Conservation (phyloP, 2,888 invertebrate genomes). For the Eupithecia insigniata region DNA sequence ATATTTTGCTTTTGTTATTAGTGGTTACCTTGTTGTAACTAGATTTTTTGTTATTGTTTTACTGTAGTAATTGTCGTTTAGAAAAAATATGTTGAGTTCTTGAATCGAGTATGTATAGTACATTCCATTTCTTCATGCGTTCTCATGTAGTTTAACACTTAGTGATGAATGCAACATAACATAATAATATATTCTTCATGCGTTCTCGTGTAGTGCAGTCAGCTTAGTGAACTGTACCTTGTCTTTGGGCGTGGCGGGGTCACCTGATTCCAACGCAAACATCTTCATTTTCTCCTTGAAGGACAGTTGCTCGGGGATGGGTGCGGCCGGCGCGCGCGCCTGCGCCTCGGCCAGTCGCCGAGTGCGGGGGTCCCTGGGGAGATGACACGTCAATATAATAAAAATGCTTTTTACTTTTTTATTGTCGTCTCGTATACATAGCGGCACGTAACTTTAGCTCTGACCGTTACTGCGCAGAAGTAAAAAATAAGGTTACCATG, state of each 20-base stretch:
- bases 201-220: constrained; percentile 35
- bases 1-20: too few relatives aligned
- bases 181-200: constrained; percentile 10
- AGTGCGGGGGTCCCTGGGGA: constrained; percentile 93
- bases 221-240: constrained; percentile 78
- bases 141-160: neutral
- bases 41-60: too few relatives aligned
- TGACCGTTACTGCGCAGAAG: too few relatives aligned
- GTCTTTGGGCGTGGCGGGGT: constrained; percentile 95
- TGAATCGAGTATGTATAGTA: neutral
- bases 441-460: too few relatives aligned
- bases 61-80: neutral
- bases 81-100: neutral
- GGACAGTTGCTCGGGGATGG: constrained; percentile 95
- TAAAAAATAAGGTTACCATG: too few relatives aligned
- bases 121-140: constrained; percentile 4
- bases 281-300: constrained; percentile 99
- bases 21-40: too few relatives aligned
- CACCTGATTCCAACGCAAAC: constrained; percentile 98
- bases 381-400: neutral
- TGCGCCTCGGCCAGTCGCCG: constrained; percentile 93
- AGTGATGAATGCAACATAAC: neutral
- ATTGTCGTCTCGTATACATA: too few relatives aligned
- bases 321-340: constrained; percentile 85
- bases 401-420: too few relatives aligned